Conservation (phyloP, 2,888 invertebrate species). For the Eulithis prunata region DNA sequence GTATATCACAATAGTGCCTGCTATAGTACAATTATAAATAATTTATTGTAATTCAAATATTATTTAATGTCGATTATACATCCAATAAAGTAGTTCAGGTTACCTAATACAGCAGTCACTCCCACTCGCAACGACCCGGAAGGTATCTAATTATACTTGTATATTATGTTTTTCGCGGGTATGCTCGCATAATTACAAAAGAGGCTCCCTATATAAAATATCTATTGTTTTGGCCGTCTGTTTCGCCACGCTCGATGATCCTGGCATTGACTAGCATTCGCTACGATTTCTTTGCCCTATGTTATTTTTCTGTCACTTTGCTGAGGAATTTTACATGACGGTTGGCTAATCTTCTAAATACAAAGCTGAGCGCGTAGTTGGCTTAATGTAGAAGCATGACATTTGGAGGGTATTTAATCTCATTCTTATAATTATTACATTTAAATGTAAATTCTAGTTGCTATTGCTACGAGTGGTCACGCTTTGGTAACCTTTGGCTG, state of each 20-base stretch:
- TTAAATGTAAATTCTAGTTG: neutral
- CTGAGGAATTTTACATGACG: conserved; percentile 45
- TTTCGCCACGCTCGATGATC: conserved; percentile 48
- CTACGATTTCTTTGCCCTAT: conserved; percentile 47
- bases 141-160: conserved; percentile 45
- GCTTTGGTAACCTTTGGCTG: conserved; percentile 7
- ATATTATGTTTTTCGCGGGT: neutral
- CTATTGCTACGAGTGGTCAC: conserved; percentile 9
- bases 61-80: conserved; percentile 23
- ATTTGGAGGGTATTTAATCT: no score
- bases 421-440: no score
- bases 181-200: conserved; percentile 44
- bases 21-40: no score
- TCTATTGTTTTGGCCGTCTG: conserved; percentile 43
- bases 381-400: no score
- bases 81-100: conserved; percentile 50
- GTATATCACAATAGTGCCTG: no score
- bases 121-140: conserved; percentile 67
- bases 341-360: conserved; percentile 36
- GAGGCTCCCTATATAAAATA: conserved; percentile 34
- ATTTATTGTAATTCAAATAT: conserved; percentile 17
- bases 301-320: conserved; percentile 41
- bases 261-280: conserved; percentile 58
- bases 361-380: no score
- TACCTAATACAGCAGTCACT: conserved; percentile 64